A percentile compares a stretch with the other conserved stretches of the same genome.
Evolutionary conservation across 64 coral and sea anemone genomes (phyloP).

Genomic region (Pocillopora verrucosa): DNA sequence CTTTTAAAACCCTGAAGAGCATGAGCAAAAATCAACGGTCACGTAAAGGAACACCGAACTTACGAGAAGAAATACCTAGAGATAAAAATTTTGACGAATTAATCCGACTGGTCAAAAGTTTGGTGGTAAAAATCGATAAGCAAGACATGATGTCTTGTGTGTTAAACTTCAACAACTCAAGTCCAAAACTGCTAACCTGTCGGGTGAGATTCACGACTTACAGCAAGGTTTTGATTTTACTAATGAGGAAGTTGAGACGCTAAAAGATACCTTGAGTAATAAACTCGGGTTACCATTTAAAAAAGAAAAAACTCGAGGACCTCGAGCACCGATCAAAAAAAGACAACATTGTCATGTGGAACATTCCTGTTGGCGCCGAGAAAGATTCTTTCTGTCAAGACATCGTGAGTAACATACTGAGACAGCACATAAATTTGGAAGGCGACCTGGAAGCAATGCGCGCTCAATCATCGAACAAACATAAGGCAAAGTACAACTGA

Average conservation of each 20-base stretch:
- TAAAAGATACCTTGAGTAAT: constrained; percentile 1
- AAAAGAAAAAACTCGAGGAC: constrained; percentile 29
- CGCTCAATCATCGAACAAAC: constrained; percentile 14
- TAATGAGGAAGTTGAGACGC: background rate
- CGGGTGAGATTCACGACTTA: background rate
- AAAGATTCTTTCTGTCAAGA: constrained; percentile 18
- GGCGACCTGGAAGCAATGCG: constrained; percentile 34
- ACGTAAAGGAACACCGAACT: too few relatives aligned
- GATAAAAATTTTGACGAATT: background rate
- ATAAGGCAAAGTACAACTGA: constrained; percentile 1
- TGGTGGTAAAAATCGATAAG: background rate
- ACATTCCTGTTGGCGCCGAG: constrained; percentile 8
- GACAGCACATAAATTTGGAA: constrained; percentile 20
- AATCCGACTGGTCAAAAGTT: background rate
- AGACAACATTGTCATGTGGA: constrained; percentile 45
- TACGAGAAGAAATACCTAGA: too few relatives aligned
- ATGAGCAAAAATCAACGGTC: too few relatives aligned
- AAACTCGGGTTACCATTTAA: background rate
- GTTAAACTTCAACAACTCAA: constrained; percentile 31
- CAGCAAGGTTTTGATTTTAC: background rate
- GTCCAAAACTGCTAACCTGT: background rate
- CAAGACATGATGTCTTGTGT: constrained; percentile 16
- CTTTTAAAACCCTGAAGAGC: too few relatives aligned
- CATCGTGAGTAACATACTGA: constrained; percentile 14
- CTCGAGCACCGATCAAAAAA: constrained; percentile 24